Conservation (phyloP, 37 sponge, comb jelly and placozoan species). For the Beroe forskalii region DNA sequence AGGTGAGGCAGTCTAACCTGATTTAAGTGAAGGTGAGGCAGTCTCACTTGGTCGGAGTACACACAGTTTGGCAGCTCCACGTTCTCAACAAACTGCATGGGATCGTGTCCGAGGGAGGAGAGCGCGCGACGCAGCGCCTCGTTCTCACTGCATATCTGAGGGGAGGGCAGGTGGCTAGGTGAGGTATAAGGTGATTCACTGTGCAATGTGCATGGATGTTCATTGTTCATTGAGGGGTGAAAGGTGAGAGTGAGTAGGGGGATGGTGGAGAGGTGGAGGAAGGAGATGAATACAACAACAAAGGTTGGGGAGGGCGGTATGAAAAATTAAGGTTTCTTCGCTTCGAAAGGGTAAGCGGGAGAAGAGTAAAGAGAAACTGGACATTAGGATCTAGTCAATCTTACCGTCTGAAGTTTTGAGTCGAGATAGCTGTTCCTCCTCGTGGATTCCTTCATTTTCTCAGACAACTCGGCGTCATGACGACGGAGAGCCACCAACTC, state of each 20-base stretch:
- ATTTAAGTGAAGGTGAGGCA: not conserved
- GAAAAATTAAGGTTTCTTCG: no score
- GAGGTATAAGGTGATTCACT: no score
- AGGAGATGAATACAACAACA: no score
- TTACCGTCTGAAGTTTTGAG: conserved; percentile 11
- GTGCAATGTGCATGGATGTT: no score
- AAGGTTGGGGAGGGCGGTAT: no score
- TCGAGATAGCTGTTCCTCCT: conserved; percentile 35
- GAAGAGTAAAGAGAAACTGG: no score
- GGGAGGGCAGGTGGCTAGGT: no score
- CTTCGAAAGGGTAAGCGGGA: no score
- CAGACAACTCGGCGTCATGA: conserved; percentile 57
- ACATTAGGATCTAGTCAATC: no score
- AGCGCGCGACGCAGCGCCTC: conserved; percentile 49
- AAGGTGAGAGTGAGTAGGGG: no score
- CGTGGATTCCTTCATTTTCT: conserved; percentile 62
- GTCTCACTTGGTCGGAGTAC: not conserved
- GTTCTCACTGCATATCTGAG: conserved; percentile 22
- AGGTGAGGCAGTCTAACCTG: not conserved
- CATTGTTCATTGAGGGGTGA: no score
- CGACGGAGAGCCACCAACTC: conserved; percentile 71
- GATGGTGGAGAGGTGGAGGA: no score
- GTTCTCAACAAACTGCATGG: conserved; percentile 49
- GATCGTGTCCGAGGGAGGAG: conserved; percentile 54
- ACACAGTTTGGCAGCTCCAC: conserved; percentile 55